A percentile compares a stretch with the other conserved stretches of the same genome.
Evolutionary conservation across 2,113 vertebrate species (phyloP).

Genomic region (Eretmochelys imbricata): DNA sequence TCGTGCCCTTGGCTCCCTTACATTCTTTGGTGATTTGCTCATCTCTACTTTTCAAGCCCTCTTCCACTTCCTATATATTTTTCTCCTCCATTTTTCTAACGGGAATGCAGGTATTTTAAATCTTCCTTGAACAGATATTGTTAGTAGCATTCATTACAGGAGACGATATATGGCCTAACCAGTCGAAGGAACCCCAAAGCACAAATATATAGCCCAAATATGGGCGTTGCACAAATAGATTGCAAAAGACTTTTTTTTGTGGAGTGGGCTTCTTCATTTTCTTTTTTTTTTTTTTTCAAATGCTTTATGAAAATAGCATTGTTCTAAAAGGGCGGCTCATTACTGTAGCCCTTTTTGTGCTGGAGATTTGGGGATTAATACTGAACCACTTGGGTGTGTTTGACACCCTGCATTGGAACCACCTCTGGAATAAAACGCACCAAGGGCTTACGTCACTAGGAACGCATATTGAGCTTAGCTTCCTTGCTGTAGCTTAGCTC

Average conservation of each 20-base stretch:
- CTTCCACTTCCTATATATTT: background rate
- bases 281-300: too few relatives aligned
- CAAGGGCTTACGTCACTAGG: background rate
- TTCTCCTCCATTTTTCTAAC: background rate
- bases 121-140: background rate
- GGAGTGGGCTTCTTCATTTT: background rate
- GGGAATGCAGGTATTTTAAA: background rate
- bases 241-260: background rate
- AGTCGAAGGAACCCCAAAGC: background rate
- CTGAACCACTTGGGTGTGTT: background rate
- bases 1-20: background rate
- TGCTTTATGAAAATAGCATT: background rate
- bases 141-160: background rate
- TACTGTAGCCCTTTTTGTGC: background rate
- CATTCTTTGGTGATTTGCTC: background rate
- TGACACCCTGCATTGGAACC: background rate
- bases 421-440: background rate
- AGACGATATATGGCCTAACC: background rate
- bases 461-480: background rate
- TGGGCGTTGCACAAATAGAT: too few relatives aligned
- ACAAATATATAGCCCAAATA: background rate
- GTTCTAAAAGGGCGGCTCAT: background rate
- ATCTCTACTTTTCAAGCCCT: background rate
- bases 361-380: background rate
- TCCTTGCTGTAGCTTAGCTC: too few relatives aligned